Percentiles rank a stretch among this genome's conserved stretches.
Evolutionary conservation across 92 coral and sea anemone species (phyloP).

Genomic region (Palythoa grandis): DNA sequence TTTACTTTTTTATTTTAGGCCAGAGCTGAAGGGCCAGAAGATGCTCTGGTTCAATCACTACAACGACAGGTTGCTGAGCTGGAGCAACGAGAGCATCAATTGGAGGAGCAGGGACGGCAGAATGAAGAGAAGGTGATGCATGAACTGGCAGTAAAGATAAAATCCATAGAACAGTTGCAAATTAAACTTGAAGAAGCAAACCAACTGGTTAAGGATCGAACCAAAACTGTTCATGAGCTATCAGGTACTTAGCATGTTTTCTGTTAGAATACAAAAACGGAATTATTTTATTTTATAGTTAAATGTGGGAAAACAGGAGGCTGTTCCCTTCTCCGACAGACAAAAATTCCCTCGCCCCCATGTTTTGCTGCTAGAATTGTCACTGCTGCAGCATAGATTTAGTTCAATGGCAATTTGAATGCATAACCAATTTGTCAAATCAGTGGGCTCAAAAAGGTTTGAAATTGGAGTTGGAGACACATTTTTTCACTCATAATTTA

Average conservation of each 20-base stretch:
- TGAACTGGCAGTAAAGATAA: slow-evolving; percentile 86
- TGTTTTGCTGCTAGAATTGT: no score
- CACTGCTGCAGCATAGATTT: no score
- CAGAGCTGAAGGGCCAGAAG: slow-evolving; percentile 51
- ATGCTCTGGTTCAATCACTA: slow-evolving; percentile 64
- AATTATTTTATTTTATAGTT: no score
- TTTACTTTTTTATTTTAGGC: neutral
- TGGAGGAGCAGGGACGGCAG: slow-evolving; percentile 89
- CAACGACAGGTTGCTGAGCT: slow-evolving; percentile 68
- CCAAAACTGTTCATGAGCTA: slow-evolving; percentile 62
- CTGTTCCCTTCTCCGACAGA: no score
- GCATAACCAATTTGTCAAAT: no score
- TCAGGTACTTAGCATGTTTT: neutral
- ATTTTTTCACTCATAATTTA: no score
- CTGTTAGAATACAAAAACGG: no score
- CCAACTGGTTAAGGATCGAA: slow-evolving; percentile 81
- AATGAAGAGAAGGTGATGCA: slow-evolving; percentile 98
- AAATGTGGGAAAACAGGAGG: no score
- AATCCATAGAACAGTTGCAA: slow-evolving; percentile 68
- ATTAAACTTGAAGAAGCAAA: slow-evolving; percentile 82
- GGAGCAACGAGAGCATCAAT: slow-evolving; percentile 69
- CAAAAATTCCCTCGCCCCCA: no score
- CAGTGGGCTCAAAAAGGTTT: no score
- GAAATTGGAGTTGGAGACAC: no score
- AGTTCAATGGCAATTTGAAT: no score